Evolutionary conservation across 2,888 invertebrate species (phyloP).

Genomic region (Scaptomyza cyrtandrae): DNA sequence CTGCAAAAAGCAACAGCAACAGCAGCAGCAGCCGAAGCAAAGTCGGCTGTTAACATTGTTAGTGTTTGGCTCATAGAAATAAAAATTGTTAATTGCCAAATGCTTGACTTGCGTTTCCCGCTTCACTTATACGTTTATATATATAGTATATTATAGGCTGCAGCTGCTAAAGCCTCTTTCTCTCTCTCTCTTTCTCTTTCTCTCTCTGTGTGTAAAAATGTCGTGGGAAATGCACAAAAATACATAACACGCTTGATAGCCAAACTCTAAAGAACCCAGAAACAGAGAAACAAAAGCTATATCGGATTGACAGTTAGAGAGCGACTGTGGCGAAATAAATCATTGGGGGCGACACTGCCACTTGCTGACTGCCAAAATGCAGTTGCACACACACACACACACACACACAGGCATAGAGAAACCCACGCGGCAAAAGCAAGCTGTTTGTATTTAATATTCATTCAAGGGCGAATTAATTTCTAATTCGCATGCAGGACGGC

Average conservation of each 20-base stretch:
- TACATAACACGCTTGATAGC: slow-evolving; percentile 49
- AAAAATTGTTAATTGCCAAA: slow-evolving; percentile 81
- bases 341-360: slow-evolving; percentile 20
- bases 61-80: slow-evolving; percentile 72
- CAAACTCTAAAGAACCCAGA: slow-evolving; percentile 18
- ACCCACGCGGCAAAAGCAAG: slow-evolving; percentile 57
- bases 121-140: slow-evolving; percentile 57
- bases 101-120: slow-evolving; percentile 67
- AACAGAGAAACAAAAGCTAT: slow-evolving; percentile 42
- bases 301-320: slow-evolving; percentile 35
- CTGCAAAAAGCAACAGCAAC: background rate
- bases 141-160: slow-evolving; percentile 6
- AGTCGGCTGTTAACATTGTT: slow-evolving; percentile 67
- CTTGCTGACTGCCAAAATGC: slow-evolving; percentile 40
- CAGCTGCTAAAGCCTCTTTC: slow-evolving; percentile 24
- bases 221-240: slow-evolving; percentile 66
- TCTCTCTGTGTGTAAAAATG: slow-evolving; percentile 35
- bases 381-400: slow-evolving; percentile 39
- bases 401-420: background rate
- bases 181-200: too few species aligned
- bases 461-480: slow-evolving; percentile 77
- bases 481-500: slow-evolving; percentile 81
- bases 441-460: slow-evolving; percentile 62
- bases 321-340: slow-evolving; percentile 29
- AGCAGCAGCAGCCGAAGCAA: background rate